These are phyloP conservation scores for Notolabrus celidotus DNA, from an alignment of 2,797 vertebrate species.

Conservation along the genomic window DNA sequence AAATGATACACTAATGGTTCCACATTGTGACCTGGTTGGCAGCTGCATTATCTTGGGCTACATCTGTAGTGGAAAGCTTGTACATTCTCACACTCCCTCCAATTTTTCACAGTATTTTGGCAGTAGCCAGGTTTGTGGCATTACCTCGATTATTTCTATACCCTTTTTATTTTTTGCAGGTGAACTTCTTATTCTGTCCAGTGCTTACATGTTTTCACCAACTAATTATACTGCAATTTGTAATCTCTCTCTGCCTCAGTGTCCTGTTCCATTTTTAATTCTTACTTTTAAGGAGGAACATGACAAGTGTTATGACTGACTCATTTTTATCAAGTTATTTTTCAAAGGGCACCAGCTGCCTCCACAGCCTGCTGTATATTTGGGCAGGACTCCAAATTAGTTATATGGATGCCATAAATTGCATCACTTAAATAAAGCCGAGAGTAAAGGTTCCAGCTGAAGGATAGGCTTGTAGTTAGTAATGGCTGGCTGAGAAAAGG, in stretches of 20 bases:
- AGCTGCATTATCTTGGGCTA: constrained; percentile 32
- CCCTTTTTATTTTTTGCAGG: background rate
- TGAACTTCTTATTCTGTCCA: constrained; percentile 7
- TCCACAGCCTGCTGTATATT: background rate
- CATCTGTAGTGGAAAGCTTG: background rate
- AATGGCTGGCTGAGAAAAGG: background rate
- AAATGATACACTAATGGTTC: constrained; percentile 23
- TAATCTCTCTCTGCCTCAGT: background rate
- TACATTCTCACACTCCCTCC: background rate
- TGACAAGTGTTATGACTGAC: background rate
- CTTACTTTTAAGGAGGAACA: constrained; percentile 6
- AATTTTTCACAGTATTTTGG: constrained; percentile 10
- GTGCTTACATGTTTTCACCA: background rate
- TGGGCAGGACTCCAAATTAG: background rate
- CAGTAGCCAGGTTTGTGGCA: constrained; percentile 4
- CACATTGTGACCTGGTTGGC: constrained; percentile 20
- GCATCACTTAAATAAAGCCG: background rate
- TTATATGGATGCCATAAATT: background rate
- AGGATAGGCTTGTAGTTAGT: background rate
- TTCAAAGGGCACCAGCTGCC: constrained; percentile 2
- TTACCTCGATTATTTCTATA: background rate
- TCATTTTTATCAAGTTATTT: background rate
- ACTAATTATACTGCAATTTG: background rate
- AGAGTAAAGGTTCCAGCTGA: background rate
- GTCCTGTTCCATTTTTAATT: background rate